Conservation (phyloP, 1,140 invertebrate species). For the Marisa cornuarietis region DNA sequence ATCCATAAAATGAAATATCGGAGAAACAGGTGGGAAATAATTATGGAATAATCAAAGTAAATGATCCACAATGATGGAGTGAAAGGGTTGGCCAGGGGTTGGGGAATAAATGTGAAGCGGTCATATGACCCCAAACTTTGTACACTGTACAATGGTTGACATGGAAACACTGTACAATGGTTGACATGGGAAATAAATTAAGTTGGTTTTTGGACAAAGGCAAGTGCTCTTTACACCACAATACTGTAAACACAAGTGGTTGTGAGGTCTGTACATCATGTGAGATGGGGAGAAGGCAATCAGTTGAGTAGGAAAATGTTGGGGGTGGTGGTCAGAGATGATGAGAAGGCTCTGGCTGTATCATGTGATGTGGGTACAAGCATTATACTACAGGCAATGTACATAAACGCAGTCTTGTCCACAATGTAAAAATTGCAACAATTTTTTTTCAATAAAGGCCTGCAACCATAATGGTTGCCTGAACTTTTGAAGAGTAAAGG, state of each 20-base stretch:
- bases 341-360: background rate
- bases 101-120: too few species aligned
- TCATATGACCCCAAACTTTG: background rate
- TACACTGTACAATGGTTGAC: constrained; percentile 14
- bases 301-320: background rate
- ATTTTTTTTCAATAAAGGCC: background rate
- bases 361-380: background rate
- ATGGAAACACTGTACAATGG: too few species aligned
- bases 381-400: background rate
- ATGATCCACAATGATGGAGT: too few species aligned
- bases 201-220: constrained; percentile 16
- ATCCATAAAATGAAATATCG: too few species aligned
- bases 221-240: constrained; percentile 10
- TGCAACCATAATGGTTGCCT: background rate
- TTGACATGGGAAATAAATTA: constrained; percentile 15
- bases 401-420: background rate
- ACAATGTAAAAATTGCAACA: background rate
- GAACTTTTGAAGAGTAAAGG: too few species aligned
- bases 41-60: too few species aligned
- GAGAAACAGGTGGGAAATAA: too few species aligned
- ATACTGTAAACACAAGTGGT: constrained; percentile 18
- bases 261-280: background rate
- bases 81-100: too few species aligned
- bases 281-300: background rate
- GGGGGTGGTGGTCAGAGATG: background rate